phyloP scores from a whole-genome alignment of 1,140 invertebrate species.

The Cherax quadricarinatus region DNA sequence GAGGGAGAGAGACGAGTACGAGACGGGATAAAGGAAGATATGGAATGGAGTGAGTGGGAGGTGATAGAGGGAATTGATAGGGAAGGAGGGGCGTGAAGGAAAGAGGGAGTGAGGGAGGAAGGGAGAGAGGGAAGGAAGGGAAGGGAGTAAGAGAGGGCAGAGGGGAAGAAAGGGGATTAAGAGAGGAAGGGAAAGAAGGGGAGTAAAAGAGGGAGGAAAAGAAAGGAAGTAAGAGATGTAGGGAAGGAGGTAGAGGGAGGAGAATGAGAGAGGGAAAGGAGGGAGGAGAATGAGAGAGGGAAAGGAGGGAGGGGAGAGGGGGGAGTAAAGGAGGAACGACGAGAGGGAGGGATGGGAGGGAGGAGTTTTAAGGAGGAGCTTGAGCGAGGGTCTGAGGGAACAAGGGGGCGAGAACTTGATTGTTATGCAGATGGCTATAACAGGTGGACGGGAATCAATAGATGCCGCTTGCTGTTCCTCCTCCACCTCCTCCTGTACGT shows the following conservation, averaged over 20 bases:
- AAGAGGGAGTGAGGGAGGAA: no score
- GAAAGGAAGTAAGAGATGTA: no score
- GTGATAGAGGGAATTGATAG: no score
- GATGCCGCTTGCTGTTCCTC: constrained; percentile 38
- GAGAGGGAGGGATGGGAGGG: not conserved
- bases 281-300: not conserved
- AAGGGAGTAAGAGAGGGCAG: no score
- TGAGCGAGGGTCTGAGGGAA: constrained; percentile 14
- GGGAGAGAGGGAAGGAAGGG: no score
- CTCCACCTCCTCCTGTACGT: not conserved
- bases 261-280: not conserved
- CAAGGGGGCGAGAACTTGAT: constrained; percentile 58
- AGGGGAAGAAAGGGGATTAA: no score
- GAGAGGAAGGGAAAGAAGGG: no score
- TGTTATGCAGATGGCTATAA: constrained; percentile 70
- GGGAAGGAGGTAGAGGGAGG: not conserved
- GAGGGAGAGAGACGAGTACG: no score
- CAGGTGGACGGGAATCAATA: constrained; percentile 70
- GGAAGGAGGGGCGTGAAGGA: no score
- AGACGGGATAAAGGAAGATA: no score
- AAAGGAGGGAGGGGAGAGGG: not conserved
- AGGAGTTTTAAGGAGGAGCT: not conserved
- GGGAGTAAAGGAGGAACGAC: not conserved
- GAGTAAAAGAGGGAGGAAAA: no score
- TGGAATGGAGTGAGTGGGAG: no score